Base-by-base conservation (phyloP, 1,140 invertebrate species). In the Macrotrachela quadricornifera region DNA sequence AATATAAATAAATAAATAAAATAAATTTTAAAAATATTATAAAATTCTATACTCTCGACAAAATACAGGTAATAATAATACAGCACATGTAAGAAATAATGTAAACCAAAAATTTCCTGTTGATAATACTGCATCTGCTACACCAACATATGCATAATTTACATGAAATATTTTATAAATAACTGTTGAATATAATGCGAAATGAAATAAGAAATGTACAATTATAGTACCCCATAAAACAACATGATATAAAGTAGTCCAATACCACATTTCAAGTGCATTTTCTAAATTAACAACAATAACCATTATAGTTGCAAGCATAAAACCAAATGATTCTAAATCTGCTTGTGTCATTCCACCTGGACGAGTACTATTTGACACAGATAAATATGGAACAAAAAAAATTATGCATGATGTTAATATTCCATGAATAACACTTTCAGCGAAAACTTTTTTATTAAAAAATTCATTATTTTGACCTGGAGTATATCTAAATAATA, bases 201-300 rank as follows among this genome's bases (percentile, higher is more conserved):
- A 62, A 40, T 71, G 71, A 52, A 76, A 68, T 58, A 85, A 78
- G 71, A 96, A 92, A 71, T 92, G 97, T 71, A 86, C 87, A 56
- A 86, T 75, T 46, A 96, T 75, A 49, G 87, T 94, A 58, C 91
- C 91, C 87, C 88, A 96, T 58, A 96, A 87, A 61, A 84, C 86
- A 51, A 96, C 78, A 70, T 95, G 90, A 73, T 96, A 96, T 65
- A 94, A 85, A 56, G 84, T 76, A 49, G 92, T 96, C 92, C 92
- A 99, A 65, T 97, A 97, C 0, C 83, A 80, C 46, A 90, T 97
- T 64, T 97, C 92, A 57, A 97, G 72, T 37, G 85, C 85, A 71
- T 92, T 83, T 75, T 87, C 83, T 51, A 82, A 80, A 58, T 88
- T 94, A 60, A 94, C 90, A 57, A 90, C 84, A 63, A 94, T 80